Base-by-base conservation (phyloP, 1,140 invertebrate genomes). In the Teleogryllus occipitalis region DNA sequence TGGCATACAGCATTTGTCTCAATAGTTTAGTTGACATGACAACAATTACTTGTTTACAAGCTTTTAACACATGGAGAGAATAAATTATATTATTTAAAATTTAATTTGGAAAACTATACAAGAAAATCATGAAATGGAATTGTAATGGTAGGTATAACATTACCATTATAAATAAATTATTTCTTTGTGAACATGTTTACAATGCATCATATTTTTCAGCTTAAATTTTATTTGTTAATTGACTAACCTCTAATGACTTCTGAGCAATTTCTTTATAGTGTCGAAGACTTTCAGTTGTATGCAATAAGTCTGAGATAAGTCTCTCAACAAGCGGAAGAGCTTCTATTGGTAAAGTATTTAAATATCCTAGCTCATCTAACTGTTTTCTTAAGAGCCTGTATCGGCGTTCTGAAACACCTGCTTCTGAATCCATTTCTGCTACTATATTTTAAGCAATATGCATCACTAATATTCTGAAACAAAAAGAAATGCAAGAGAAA, bases 211-310 rank as follows among this genome's bases (percentile, higher is more conserved):
- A 7, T 46, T 46, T n/a, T 77, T 47, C 39, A 14, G 47, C 10
- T 10, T 47, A 77, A 8, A 47, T 47, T n/a, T n/a, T n/a, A n/a
- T n/a, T 12, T 78, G 7, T 65, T 22, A 39, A 7, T 49, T 77
- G n/a, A 65, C 82, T 72, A 83, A 91, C 89, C 86, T 90, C 87
- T 47, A 88, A 84, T 79, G 90, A 90, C 82, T 92, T 88, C 85
- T 92, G 90, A 8, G 91, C 90, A 75, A 92, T 84, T 76, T 91
- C 90, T 87, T 95, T 95, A 82, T 93, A 93, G 86, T 94, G 91
- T 83, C 93, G 91, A 47, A 95, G 86, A 84, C 91, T 94, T 78
- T 92, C 90, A 47, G 93, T 95, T 22, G 94, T 95, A 84, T 93
- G 90, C 78, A 95, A 86, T 77, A 95, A 87, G 87, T 95, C 94